A percentile compares a stretch with the other conserved stretches of the same genome.
Evolutionary conservation across 2,888 invertebrate species (phyloP).

Genomic region (Didymodactylos carnosus): DNA sequence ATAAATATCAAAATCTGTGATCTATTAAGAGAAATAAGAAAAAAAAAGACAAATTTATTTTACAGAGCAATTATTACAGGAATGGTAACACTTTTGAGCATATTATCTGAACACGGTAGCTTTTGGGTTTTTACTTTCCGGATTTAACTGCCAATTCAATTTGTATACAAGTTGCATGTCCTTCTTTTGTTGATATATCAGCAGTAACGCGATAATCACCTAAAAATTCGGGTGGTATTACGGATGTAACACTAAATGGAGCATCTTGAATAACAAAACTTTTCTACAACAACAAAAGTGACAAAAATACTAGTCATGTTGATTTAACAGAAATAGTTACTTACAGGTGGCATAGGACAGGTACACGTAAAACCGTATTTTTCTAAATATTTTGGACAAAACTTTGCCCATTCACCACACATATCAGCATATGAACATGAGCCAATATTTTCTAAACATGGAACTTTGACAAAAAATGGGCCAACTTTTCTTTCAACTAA

Average conservation of each 20-base stretch:
- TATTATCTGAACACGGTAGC: too few relatives aligned
- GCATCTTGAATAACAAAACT: not conserved
- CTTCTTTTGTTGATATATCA: not conserved
- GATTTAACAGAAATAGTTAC: not conserved
- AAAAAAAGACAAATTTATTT: too few relatives aligned
- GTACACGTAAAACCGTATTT: constrained; percentile 4
- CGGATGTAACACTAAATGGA: not conserved
- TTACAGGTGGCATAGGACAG: constrained; percentile 12
- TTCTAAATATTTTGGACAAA: constrained; percentile 12
- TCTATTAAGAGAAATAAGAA: too few relatives aligned
- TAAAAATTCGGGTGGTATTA: not conserved
- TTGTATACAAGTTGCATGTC: constrained; percentile 9
- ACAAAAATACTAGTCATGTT: too few relatives aligned
- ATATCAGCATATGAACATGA: constrained; percentile 12
- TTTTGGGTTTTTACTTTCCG: too few relatives aligned
- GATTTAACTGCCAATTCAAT: not conserved
- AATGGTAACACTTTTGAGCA: too few relatives aligned
- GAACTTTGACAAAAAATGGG: constrained; percentile 8
- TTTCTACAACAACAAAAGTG: too few relatives aligned
- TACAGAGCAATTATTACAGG: too few relatives aligned
- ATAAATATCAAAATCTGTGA: too few relatives aligned
- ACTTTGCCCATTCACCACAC: not conserved
- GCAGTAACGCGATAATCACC: not conserved
- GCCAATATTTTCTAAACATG: constrained; percentile 12
- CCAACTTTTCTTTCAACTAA: not conserved